A percentile compares a stretch with the other conserved stretches of the same genome.
These are phyloP conservation scores for Crossaster papposus DNA, from an alignment of 53 echinoderm and acorn worm species.

Conservation along the genomic window DNA sequence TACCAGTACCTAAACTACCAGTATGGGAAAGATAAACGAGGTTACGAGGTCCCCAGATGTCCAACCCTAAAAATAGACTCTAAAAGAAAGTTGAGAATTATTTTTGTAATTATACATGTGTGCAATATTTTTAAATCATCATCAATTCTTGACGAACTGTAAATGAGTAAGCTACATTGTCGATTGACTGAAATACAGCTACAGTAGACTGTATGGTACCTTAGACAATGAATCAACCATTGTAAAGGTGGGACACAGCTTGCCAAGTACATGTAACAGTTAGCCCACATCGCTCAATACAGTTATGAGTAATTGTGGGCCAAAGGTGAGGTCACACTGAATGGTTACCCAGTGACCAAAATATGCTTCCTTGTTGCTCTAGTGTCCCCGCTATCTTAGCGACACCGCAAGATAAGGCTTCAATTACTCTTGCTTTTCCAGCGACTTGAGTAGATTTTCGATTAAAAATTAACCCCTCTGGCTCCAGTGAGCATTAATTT, in stretches of 20 bases:
- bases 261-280: neutral
- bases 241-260: neutral
- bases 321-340: conserved; percentile 37
- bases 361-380: conserved; percentile 19
- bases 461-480: conserved; percentile 37
- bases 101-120: too few relatives aligned
- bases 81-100: too few relatives aligned
- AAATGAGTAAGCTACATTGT: neutral
- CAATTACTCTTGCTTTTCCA: conserved; percentile 47
- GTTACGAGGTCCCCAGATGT: too few relatives aligned
- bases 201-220: neutral
- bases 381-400: conserved; percentile 12
- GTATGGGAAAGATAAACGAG: too few relatives aligned
- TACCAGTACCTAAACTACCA: too few relatives aligned
- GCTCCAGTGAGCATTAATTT: conserved; percentile 42
- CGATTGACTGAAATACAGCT: neutral
- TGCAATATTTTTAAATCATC: too few relatives aligned
- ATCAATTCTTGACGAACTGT: neutral
- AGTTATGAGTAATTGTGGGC: conserved; percentile 16
- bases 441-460: neutral
- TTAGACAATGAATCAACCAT: neutral
- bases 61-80: too few relatives aligned
- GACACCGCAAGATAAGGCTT: conserved; percentile 18
- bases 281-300: neutral
- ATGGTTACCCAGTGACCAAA: conserved; percentile 37